phyloP scores from a whole-genome alignment of 2,888 invertebrate genomes.

The Tortricodes alternella region DNA sequence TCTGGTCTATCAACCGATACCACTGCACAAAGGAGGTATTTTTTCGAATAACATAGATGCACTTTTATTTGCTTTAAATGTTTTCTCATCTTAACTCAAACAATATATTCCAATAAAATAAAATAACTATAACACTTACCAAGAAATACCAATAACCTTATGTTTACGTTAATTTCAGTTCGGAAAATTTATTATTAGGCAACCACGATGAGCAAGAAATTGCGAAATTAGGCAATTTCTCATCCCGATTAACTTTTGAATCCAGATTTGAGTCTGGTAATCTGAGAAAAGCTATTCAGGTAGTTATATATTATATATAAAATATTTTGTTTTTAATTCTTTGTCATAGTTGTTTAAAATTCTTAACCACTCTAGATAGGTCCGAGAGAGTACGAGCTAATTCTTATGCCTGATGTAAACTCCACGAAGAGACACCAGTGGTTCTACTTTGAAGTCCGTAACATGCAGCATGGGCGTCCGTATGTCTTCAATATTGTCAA shows the following conservation, averaged over 20 bases:
- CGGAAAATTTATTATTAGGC: conserved; percentile 57
- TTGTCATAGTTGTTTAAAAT: background rate
- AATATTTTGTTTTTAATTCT: background rate
- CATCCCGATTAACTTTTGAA: conserved; percentile 86
- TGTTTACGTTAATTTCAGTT: conserved; percentile 48
- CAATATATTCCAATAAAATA: too few relatives aligned
- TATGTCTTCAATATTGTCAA: conserved; percentile 94
- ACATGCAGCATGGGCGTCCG: conserved; percentile 86
- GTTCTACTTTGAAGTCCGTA: conserved; percentile 95
- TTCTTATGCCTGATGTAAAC: conserved; percentile 92
- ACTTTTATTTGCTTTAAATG: too few relatives aligned
- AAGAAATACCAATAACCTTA: background rate
- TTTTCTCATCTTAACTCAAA: too few relatives aligned
- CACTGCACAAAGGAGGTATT: conserved; percentile 55
- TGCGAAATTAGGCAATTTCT: conserved; percentile 60
- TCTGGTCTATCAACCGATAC: conserved; percentile 42
- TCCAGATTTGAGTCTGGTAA: conserved; percentile 95
- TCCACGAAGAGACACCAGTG: conserved; percentile 91
- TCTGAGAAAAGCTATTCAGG: conserved; percentile 91
- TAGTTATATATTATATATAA: conserved; percentile 37
- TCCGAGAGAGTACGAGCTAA: conserved; percentile 90
- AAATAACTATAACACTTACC: too few relatives aligned
- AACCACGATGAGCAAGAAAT: conserved; percentile 81
- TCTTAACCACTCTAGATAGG: conserved; percentile 82
- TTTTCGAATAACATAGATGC: too few relatives aligned